phyloP scores from a whole-genome alignment of 2,888 invertebrate genomes.

The Platycheirus albimanus region DNA sequence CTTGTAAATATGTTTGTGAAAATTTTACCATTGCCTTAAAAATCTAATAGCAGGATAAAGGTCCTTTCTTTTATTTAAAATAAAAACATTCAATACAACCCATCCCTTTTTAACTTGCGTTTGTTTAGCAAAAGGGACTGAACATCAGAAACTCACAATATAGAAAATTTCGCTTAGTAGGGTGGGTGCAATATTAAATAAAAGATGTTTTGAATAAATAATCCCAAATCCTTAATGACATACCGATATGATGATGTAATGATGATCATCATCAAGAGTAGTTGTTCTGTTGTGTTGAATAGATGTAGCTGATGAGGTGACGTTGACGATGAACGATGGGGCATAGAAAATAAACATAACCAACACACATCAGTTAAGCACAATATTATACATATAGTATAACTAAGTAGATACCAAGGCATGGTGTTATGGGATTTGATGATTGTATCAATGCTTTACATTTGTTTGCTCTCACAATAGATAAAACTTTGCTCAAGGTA shows the following conservation, averaged over 20 bases:
- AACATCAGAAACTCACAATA: too few relatives aligned
- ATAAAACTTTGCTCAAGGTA: neutral
- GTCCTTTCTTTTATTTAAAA: conserved; percentile 39
- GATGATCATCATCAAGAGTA: conserved; percentile 22
- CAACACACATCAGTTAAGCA: too few relatives aligned
- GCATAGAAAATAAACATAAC: neutral
- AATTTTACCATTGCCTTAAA: conserved; percentile 54
- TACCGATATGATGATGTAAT: conserved; percentile 42
- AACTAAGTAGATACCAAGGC: neutral
- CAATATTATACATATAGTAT: neutral
- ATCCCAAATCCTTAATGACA: conserved; percentile 67
- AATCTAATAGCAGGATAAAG: conserved; percentile 46
- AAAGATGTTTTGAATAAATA: conserved; percentile 70
- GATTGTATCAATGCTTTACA: conserved; percentile 42
- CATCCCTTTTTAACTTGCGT: conserved; percentile 23
- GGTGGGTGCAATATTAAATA: conserved; percentile 52
- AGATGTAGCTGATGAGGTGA: conserved; percentile 39
- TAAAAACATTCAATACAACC: neutral
- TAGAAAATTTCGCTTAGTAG: neutral
- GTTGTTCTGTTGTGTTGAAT: conserved; percentile 13
- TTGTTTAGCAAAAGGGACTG: too few relatives aligned
- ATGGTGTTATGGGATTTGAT: conserved; percentile 10
- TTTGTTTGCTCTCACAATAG: neutral
- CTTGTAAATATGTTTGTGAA: conserved; percentile 58
- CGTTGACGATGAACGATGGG: conserved; percentile 69